Percentiles rank a stretch among this genome's conserved stretches.
Conservation (phyloP, 2,888 invertebrate species). For the Polydrusus tereticollis region DNA sequence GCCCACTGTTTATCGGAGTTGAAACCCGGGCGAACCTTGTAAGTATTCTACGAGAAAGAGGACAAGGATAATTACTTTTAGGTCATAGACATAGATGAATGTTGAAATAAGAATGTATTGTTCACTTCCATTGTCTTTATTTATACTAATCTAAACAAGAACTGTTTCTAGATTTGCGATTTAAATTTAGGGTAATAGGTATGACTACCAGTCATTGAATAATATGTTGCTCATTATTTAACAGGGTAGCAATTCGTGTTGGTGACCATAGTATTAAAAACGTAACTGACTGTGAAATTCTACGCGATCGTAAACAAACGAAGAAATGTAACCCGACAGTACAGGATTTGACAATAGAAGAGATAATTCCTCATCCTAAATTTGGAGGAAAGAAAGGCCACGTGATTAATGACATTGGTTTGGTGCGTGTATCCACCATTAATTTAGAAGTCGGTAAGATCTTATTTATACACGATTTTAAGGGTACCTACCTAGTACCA, state of each 20-base stretch:
- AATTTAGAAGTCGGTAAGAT: constrained; percentile 62
- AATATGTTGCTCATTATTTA: constrained; percentile 35
- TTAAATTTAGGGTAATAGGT: too few relatives aligned
- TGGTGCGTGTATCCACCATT: constrained; percentile 67
- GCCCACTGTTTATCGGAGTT: constrained; percentile 70
- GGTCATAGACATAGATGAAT: too few relatives aligned
- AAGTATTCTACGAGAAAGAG: too few relatives aligned
- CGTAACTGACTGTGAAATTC: constrained; percentile 66
- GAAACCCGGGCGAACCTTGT: constrained; percentile 54
- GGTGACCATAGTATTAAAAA: constrained; percentile 73
- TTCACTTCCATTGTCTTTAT: too few relatives aligned
- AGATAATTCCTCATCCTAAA: constrained; percentile 69
- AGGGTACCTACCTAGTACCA: too few relatives aligned
- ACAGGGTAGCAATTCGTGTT: constrained; percentile 72
- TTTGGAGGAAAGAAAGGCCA: constrained; percentile 67
- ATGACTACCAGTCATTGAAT: too few relatives aligned
- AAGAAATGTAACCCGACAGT: constrained; percentile 66
- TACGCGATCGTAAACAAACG: constrained; percentile 52
- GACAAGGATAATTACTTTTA: too few relatives aligned
- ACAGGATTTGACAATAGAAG: constrained; percentile 70
- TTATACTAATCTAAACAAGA: too few relatives aligned
- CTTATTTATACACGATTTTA: not conserved
- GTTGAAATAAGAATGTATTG: too few relatives aligned
- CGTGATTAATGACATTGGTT: constrained; percentile 73
- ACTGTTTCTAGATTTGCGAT: too few relatives aligned